Evolutionary conservation across 1,140 invertebrate species (phyloP).

Genomic region (Solen grandis): DNA sequence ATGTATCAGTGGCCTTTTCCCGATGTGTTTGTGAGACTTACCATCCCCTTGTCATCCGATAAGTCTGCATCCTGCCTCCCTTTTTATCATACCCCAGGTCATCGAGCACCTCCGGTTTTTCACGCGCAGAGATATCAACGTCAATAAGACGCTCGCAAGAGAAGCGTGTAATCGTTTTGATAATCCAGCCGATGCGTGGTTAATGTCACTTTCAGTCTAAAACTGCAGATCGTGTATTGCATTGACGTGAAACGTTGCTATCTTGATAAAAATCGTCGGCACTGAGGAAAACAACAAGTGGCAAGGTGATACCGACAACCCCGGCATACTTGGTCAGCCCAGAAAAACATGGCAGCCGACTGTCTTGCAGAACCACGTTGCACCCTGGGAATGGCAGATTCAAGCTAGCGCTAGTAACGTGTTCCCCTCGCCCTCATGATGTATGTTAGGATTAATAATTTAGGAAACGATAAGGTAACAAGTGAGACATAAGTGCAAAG

Average conservation of each 20-base stretch:
- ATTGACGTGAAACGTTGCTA: background rate
- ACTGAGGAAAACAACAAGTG: background rate
- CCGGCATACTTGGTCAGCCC: too few species aligned
- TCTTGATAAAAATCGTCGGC: background rate
- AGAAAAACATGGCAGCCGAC: too few species aligned
- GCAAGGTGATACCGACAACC: too few species aligned
- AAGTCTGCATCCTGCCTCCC: conserved; percentile 19
- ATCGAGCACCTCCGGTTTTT: conserved; percentile 51
- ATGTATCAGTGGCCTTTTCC: too few species aligned
- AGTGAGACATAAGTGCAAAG: too few species aligned
- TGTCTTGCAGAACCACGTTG: background rate
- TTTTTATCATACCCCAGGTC: conserved; percentile 45
- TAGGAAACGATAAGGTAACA: too few species aligned
- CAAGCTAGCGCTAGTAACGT: too few species aligned
- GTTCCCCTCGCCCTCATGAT: too few species aligned
- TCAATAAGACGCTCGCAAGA: conserved; percentile 53
- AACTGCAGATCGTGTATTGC: background rate
- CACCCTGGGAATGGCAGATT: too few species aligned
- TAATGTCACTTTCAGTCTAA: conserved; percentile 4
- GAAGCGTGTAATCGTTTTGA: conserved; percentile 44
- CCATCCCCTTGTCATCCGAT: conserved; percentile 46
- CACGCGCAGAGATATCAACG: conserved; percentile 48
- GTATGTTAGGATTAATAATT: too few species aligned
- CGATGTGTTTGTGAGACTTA: conserved; percentile 36
- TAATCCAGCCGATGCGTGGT: conserved; percentile 32